These are phyloP conservation scores for Chanos chanos DNA, from an alignment of 2,797 vertebrate genomes.

Conservation along the genomic window DNA sequence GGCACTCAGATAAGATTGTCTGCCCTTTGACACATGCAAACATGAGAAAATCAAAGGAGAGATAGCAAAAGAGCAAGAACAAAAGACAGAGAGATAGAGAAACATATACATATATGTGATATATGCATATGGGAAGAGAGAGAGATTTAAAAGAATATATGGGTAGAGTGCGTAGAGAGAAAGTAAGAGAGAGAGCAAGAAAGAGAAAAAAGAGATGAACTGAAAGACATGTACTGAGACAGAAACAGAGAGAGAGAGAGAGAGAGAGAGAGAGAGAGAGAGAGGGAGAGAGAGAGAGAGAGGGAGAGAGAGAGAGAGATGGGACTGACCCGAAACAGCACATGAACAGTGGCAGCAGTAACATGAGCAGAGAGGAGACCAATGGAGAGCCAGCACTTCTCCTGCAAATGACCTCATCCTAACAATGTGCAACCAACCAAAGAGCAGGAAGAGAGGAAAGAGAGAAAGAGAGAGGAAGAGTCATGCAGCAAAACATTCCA, in stretches of 20 bases:
- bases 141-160: background rate
- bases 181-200: background rate
- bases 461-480: constrained; percentile 68
- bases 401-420: constrained; percentile 92
- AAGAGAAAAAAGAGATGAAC: constrained; percentile 9
- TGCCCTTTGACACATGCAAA: background rate
- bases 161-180: background rate
- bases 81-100: background rate
- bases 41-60: background rate
- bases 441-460: constrained; percentile 62
- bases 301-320: constrained; percentile 21
- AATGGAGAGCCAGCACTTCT: constrained; percentile 86
- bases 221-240: background rate
- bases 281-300: background rate
- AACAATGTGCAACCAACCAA: constrained; percentile 77
- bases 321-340: constrained; percentile 92
- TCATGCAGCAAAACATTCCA: constrained; percentile 66
- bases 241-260: constrained; percentile 14
- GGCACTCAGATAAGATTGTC: background rate
- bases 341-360: constrained; percentile 95
- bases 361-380: constrained; percentile 87
- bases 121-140: too few relatives aligned
- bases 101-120: too few relatives aligned
- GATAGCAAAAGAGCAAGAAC: background rate
- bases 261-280: background rate